Evolutionary conservation across 2,888 invertebrate genomes (phyloP).

Genomic region (Pollenia labialis): DNA sequence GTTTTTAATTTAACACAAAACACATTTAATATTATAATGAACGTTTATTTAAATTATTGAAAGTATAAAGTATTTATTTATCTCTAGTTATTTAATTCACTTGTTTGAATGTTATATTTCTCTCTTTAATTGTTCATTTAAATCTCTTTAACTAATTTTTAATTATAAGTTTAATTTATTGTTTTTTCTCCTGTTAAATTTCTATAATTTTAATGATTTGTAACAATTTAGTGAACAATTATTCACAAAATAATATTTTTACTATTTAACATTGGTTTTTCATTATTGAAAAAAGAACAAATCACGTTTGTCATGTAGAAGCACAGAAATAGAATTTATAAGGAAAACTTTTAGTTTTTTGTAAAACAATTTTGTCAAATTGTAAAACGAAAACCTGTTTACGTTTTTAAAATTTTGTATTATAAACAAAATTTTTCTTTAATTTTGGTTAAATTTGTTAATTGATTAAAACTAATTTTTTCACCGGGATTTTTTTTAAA

Average conservation of each 20-base stretch:
- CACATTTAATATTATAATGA: slow-evolving; percentile 48
- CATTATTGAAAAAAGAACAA: not conserved
- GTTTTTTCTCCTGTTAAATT: not conserved
- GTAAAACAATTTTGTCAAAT: not conserved
- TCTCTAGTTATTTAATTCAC: slow-evolving; percentile 64
- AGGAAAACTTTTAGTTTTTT: not conserved
- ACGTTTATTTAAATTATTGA: slow-evolving; percentile 61
- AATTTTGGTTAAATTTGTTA: too few species aligned
- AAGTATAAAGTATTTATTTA: slow-evolving; percentile 73
- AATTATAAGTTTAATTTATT: slow-evolving; percentile 62
- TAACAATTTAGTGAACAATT: not conserved
- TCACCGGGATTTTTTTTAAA: too few species aligned
- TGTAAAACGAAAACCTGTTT: too few species aligned
- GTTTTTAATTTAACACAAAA: slow-evolving; percentile 47
- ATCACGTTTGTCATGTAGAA: not conserved
- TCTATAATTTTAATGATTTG: not conserved
- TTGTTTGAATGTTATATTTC: slow-evolving; percentile 61
- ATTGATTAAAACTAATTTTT: too few species aligned
- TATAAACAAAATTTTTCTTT: too few species aligned
- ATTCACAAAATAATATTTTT: slow-evolving; percentile 26
- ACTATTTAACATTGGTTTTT: not conserved
- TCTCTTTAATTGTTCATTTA: slow-evolving; percentile 49
- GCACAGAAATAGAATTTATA: slow-evolving; percentile 1
- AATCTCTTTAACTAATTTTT: slow-evolving; percentile 16
- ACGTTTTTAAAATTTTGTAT: too few species aligned